Evolutionary conservation across 2,113 vertebrate genomes (phyloP).

Genomic region (Heptranchias perlo): DNA sequence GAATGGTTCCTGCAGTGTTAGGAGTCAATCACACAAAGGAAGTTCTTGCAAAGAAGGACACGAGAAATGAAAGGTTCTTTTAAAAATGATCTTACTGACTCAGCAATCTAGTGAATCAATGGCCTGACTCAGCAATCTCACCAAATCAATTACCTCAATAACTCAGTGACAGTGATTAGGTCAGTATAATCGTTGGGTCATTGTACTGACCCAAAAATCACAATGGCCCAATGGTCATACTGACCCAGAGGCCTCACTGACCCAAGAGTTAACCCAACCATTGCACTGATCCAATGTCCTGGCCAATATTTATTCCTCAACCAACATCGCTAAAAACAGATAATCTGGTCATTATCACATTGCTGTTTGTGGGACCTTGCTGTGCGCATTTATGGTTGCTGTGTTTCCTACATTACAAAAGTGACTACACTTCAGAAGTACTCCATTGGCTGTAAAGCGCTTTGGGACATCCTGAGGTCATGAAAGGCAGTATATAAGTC

Average conservation of each 20-base stretch:
- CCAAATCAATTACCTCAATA: not conserved
- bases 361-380: not conserved
- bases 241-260: not conserved
- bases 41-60: too few species aligned
- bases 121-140: not conserved
- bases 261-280: not conserved
- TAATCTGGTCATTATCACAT: not conserved
- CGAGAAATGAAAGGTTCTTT: too few species aligned
- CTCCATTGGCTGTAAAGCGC: not conserved
- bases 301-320: not conserved
- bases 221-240: not conserved
- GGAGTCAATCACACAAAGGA: too few species aligned
- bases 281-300: not conserved
- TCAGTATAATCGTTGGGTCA: too few species aligned
- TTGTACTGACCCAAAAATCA: not conserved
- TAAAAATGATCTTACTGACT: too few species aligned
- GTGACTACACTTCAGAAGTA: not conserved
- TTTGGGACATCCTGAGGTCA: not conserved
- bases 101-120: too few species aligned
- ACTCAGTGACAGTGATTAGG: not conserved
- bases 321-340: not conserved
- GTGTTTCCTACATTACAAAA: not conserved
- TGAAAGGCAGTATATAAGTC: not conserved
- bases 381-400: not conserved
- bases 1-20: too few species aligned